Percentiles rank a stretch among this genome's conserved stretches.
Evolutionary conservation across 2,797 vertebrate genomes (phyloP).

Genomic region (Falco peregrinus): DNA sequence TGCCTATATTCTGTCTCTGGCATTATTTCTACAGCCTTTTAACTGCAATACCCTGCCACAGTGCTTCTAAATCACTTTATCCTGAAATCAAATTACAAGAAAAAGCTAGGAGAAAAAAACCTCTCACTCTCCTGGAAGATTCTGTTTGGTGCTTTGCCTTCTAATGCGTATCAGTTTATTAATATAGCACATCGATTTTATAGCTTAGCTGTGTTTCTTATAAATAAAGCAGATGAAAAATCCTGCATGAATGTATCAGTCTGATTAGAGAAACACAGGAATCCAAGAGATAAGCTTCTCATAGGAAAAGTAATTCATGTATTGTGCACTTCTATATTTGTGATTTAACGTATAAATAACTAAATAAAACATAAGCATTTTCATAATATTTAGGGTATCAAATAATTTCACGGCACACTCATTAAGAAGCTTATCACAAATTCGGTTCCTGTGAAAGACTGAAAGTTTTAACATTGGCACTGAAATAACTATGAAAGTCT

Average conservation of each 20-base stretch:
- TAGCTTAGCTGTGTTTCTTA: not conserved
- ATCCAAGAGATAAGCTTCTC: not conserved
- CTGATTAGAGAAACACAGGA: not conserved
- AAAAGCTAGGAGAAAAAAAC: not conserved
- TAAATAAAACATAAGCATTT: not conserved
- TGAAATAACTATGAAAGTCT: not conserved
- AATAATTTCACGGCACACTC: not conserved
- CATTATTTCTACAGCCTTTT: conserved; percentile 39
- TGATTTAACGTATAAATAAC: not conserved
- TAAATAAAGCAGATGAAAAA: not conserved
- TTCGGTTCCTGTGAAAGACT: not conserved
- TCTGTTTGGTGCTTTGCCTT: not conserved
- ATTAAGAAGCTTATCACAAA: not conserved
- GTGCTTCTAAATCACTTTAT: conserved; percentile 45
- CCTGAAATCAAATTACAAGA: conserved; percentile 36
- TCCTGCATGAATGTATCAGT: not conserved
- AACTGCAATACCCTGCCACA: conserved; percentile 7
- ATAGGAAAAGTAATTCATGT: not conserved
- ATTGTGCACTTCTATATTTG: not conserved
- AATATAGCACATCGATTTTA: not conserved
- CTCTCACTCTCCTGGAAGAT: not conserved
- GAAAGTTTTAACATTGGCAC: not conserved
- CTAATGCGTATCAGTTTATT: not conserved
- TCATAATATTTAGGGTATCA: not conserved
- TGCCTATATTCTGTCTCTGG: not conserved